Conservation (phyloP, 2,113 vertebrate species). For the Toxotes jaculatrix region DNA sequence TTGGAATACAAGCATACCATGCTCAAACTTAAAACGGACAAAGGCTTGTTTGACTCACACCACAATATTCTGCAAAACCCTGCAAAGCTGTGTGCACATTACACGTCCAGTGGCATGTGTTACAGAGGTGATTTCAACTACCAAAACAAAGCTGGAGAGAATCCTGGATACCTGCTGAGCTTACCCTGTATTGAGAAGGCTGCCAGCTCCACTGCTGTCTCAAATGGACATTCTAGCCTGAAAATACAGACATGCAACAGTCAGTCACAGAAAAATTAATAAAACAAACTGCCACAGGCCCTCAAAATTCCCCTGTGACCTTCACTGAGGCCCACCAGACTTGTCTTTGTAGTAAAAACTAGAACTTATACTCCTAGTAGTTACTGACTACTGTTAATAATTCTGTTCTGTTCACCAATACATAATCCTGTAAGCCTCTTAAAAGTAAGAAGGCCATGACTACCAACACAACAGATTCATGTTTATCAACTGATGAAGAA, state of each 20-base stretch:
- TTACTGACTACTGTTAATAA: not conserved
- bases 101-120: not conserved
- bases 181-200: conserved; percentile 95
- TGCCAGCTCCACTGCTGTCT: conserved; percentile 92
- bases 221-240: conserved; percentile 96
- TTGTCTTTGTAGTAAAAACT: not conserved
- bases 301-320: not conserved
- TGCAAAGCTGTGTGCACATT: not conserved
- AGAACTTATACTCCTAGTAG: not conserved
- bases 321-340: not conserved
- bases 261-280: not conserved
- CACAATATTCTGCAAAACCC: not conserved
- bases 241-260: conserved; percentile 28
- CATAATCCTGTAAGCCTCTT: conserved; percentile 14
- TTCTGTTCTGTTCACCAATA: not conserved
- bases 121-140: conserved; percentile 7
- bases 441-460: conserved; percentile 1
- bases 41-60: not conserved
- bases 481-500: not conserved
- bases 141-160: not conserved
- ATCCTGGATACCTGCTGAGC: conserved; percentile 31
- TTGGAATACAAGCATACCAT: not conserved
- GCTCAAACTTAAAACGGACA: not conserved
- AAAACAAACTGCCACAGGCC: not conserved
- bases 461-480: conserved; percentile 12